phyloP scores from a whole-genome alignment of 2,113 vertebrate species.

The Ivindomyrus marchei region DNA sequence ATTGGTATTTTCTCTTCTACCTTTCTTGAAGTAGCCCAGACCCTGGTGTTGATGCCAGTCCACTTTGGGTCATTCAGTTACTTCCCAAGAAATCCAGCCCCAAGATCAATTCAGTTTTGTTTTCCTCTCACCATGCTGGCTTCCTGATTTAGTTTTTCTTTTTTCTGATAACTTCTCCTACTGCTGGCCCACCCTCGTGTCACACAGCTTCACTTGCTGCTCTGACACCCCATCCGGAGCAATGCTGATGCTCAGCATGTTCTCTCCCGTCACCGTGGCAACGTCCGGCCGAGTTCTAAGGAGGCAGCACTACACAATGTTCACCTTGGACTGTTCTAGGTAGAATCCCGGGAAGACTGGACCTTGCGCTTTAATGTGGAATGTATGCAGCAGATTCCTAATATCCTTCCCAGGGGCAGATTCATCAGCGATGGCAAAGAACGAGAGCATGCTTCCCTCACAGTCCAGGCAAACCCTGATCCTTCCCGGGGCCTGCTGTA shows the following conservation, averaged over 20 bases:
- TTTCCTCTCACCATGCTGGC: neutral
- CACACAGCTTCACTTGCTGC: neutral
- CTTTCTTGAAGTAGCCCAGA: neutral
- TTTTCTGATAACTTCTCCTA: neutral
- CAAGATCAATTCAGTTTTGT: neutral
- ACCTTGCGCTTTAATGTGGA: conserved; percentile 21
- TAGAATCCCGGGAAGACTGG: conserved; percentile 23
- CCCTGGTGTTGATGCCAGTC: neutral
- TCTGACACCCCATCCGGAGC: neutral
- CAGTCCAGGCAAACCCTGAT: conserved; percentile 21
- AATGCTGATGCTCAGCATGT: neutral
- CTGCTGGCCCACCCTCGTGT: neutral
- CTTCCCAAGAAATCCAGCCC: neutral
- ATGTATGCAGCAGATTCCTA: conserved; percentile 3
- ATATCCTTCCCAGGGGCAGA: neutral
- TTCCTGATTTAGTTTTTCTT: neutral
- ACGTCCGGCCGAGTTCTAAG: neutral
- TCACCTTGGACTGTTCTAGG: conserved; percentile 17
- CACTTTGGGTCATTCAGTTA: neutral
- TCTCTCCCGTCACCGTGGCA: neutral
- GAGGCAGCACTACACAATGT: neutral
- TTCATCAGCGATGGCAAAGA: neutral
- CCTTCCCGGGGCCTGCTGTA: neutral
- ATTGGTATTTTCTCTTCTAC: neutral
- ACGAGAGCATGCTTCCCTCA: conserved; percentile 13